Evolutionary conservation across 2,888 invertebrate genomes (phyloP), one percentile per base, ranked within the genome.

Genomic region (Oscheius sp.): DNA sequence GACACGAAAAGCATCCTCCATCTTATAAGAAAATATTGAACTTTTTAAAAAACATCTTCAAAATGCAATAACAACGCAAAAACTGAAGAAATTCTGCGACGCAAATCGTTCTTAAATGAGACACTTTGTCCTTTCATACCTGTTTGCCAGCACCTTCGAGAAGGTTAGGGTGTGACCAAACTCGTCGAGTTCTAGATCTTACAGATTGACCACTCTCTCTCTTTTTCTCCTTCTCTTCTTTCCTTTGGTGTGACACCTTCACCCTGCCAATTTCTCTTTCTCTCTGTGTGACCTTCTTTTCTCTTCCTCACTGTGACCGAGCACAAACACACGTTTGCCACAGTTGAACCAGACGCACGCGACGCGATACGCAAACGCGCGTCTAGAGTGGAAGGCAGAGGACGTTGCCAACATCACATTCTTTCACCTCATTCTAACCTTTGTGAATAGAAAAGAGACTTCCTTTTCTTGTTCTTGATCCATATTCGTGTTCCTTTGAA

Each of bases 21-120:
- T 65, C 65, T 59, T 65, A 65, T 2, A 65, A 65, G 65, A 65
- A 65, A 65, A 65, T 65, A 65, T 65, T 65, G 65, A 65, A 65
- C 65, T 65, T 65, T 65, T 36, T 2, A 20, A 59, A 65, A 65
- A 65, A 56, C 63, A 63, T 63, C 63, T 63, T 63, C 17, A 63
- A 63, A 63, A 63, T 59, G 63, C 3, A 63, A 63, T 63, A 63
- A 63, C 63, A 63, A 63, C 54, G 30, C 54, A 54, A 54, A 54
- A 54, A 54, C 54, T 54, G 54, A 54, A 54, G 30, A 54, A 54
- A 54, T 54, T 54, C 54, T 54, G 54, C 51, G 54, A 54, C 54
- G 54, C 20, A 54, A 54, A 54, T 54, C 54, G 54, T 54, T 54
- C 54, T 54, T 17, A 54, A 54, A 54, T 54, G 54, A 54, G 6